A percentile compares a stretch with the other conserved stretches of the same genome.
These are phyloP conservation scores for Acinonyx jubatus DNA, from an alignment of 2,113 vertebrate genomes.

Conservation along the genomic window DNA sequence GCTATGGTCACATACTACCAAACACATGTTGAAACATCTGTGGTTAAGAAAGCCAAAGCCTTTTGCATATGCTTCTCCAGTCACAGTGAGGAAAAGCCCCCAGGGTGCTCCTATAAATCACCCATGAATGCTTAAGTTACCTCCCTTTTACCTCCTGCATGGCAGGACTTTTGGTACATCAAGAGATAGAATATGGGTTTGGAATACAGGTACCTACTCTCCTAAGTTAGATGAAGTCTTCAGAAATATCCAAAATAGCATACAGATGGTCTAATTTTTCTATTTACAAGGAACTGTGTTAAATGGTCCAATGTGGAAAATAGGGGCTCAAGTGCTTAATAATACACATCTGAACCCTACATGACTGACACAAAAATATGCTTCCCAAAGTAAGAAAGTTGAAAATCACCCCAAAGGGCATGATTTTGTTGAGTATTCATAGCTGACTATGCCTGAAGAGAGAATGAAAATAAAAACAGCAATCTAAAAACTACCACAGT, in stretches of 20 bases:
- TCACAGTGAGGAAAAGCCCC: not conserved
- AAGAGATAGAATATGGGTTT: not conserved
- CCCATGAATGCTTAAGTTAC: not conserved
- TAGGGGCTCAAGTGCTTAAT: constrained; percentile 50
- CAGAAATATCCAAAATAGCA: constrained; percentile 17
- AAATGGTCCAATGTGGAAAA: constrained; percentile 58
- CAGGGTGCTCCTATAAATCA: not conserved
- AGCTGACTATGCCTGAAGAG: constrained; percentile 50
- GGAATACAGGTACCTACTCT: not conserved
- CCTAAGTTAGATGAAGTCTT: constrained; percentile 37
- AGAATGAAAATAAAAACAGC: constrained; percentile 70
- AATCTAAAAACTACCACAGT: constrained; percentile 61
- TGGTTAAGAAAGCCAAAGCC: not conserved
- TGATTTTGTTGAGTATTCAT: constrained; percentile 48
- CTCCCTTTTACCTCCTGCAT: not conserved
- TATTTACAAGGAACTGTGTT: constrained; percentile 57
- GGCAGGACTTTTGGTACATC: not conserved
- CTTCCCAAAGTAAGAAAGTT: constrained; percentile 51
- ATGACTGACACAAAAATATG: constrained; percentile 56
- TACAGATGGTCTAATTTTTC: constrained; percentile 33
- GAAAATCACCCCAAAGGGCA: constrained; percentile 56
- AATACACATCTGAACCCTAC: constrained; percentile 64
- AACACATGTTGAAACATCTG: not conserved
- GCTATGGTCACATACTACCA: not conserved
- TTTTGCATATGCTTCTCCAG: not conserved